Conservation (phyloP, 1,140 invertebrate genomes). For the Limonius californicus region DNA sequence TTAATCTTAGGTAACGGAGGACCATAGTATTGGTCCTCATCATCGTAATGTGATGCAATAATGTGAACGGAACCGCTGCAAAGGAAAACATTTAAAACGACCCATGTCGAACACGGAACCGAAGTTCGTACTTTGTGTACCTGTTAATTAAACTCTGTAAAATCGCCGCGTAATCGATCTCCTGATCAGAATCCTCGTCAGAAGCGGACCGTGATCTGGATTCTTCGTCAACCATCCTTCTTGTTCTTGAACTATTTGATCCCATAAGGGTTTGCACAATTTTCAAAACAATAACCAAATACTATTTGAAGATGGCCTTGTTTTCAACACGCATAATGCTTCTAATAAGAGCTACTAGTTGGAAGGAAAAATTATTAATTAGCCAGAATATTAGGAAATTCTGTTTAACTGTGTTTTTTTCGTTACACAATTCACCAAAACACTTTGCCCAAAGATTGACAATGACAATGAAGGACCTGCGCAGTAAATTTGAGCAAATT, state of each 20-base stretch:
- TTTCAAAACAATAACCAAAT: no score
- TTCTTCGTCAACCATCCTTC: slow-evolving; percentile 31
- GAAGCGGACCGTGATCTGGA: slow-evolving; percentile 28
- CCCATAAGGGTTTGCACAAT: slow-evolving; percentile 31
- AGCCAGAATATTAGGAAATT: no score
- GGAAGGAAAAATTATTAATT: no score
- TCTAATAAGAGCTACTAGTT: no score
- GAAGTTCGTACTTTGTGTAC: slow-evolving; percentile 37
- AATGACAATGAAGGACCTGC: no score
- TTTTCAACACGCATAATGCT: no score
- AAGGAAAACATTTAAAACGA: slow-evolving; percentile 19
- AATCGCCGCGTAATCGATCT: slow-evolving; percentile 45
- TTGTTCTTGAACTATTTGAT: slow-evolving; percentile 26
- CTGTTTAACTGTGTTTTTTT: no score
- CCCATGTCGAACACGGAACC: slow-evolving; percentile 19
- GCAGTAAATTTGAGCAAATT: no score
- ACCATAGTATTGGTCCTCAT: slow-evolving; percentile 41
- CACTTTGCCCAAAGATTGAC: no score
- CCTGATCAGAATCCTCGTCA: slow-evolving; percentile 40
- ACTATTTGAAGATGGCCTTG: no score
- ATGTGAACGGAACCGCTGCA: slow-evolving; percentile 31
- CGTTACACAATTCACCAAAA: no score
- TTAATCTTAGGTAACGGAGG: slow-evolving; percentile 44
- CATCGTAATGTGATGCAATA: slow-evolving; percentile 46
- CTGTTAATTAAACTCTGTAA: slow-evolving; percentile 50